Evolutionary conservation across 2,888 invertebrate species (phyloP).

Genomic region (Apamea monoglypha): DNA sequence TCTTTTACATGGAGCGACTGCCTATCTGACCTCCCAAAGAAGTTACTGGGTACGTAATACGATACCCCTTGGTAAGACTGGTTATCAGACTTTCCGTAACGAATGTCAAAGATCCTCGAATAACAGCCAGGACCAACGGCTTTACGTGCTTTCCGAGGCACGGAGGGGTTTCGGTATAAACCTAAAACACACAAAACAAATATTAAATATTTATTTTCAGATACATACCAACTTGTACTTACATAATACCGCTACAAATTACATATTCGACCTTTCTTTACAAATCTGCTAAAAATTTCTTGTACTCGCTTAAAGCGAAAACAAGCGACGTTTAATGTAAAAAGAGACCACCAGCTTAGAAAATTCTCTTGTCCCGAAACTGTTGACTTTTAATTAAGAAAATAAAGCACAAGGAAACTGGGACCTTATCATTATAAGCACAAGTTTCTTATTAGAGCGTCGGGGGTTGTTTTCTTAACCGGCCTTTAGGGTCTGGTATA

Average conservation of each 20-base stretch:
- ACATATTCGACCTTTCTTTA: constrained; percentile 16
- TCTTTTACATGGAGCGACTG: too few species aligned
- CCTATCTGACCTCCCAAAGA: too few species aligned
- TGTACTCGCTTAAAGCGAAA: constrained; percentile 45
- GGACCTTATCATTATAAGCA: constrained; percentile 9
- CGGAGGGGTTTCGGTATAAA: too few species aligned
- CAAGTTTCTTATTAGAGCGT: constrained; percentile 20
- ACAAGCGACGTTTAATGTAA: constrained; percentile 51
- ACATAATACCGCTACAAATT: constrained; percentile 14
- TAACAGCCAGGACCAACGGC: too few species aligned
- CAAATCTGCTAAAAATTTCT: constrained; percentile 37
- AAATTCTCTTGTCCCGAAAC: constrained; percentile 59
- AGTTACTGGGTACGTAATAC: too few species aligned
- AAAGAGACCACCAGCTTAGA: constrained; percentile 58
- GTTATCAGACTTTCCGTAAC: too few species aligned
- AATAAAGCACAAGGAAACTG: constrained; percentile 15
- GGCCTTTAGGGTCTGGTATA: constrained; percentile 31
- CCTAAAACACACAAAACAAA: too few species aligned
- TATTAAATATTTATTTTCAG: background rate
- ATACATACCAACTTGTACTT: background rate
- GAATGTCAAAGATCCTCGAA: too few species aligned
- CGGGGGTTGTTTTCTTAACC: constrained; percentile 36
- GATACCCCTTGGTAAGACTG: too few species aligned
- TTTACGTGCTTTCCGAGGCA: too few species aligned
- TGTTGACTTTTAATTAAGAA: constrained; percentile 66